Base-by-base conservation (phyloP, 2,888 invertebrate species). In the Omphaloscelis lunosa region DNA sequence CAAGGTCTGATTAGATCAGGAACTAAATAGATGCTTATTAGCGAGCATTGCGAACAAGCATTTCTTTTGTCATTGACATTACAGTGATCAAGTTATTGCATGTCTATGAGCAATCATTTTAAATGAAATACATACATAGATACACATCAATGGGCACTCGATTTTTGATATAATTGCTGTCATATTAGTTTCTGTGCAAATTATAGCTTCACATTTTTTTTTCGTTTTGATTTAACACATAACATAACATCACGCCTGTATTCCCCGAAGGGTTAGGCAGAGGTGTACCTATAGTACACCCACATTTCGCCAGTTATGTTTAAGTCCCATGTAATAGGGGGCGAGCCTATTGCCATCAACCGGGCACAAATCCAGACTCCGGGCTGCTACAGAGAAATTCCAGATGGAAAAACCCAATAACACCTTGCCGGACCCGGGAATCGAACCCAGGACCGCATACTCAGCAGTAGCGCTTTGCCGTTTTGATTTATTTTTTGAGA, bases 81-180 rank as follows among this genome's bases (percentile, higher is more conserved):
- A 51, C 8, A 67, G 15, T 72, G 48, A 72, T 62, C n/a, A 23
- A 34, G 39, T 77, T 65, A 41, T 9, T 45, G 15, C 12, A 56
- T 56, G n/a, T n/a, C 23, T n/a, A 4, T 29, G 48, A 9, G 17
- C 6, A 23, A 39, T 59, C 0, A 61, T 53, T 77, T 34, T 0
- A 23, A 53, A 59, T 41, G 6, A 67, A 78, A 45, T 51, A 45
- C 12, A 45, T 45, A 45, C 45, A 45, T 12, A 45, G 45, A 12
- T n/a, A n/a, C n/a, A n/a, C n/a, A n/a, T 48, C 11, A 20, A 48
- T 29, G 58, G n/a, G 39, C 23, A 56, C n/a, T 41, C n/a, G 34
- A 45, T 0, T 51, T 58, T 51, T 56, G 6, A 27, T 53, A 8
- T 45, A 56, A 29, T 39, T 12, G 29, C 15, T 27, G 29, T 39